phyloP scores from a whole-genome alignment of 2,888 invertebrate species.

The Apocheima hispidaria region DNA sequence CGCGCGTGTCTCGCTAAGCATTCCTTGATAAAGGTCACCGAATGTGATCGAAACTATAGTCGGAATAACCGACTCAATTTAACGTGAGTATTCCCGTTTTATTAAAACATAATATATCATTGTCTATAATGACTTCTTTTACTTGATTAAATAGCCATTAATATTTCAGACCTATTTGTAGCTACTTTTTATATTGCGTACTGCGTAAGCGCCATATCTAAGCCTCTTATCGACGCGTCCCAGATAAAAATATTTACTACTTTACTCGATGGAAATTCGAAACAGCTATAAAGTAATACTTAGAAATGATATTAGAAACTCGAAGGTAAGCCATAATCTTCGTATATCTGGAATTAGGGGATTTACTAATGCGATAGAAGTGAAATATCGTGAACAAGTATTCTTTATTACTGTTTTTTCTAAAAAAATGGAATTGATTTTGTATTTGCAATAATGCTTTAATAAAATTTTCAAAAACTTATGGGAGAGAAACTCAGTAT shows the following conservation, averaged over 20 bases:
- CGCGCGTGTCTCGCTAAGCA: too few species aligned
- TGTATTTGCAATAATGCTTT: neutral
- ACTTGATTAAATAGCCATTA: constrained; percentile 1
- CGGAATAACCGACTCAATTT: too few species aligned
- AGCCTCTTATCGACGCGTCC: constrained; percentile 41
- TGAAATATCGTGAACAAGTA: neutral
- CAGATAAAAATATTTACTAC: constrained; percentile 36
- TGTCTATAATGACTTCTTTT: neutral
- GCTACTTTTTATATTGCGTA: neutral
- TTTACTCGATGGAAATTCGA: constrained; percentile 9
- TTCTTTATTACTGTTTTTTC: neutral
- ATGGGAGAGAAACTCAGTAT: too few species aligned
- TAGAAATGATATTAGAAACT: constrained; percentile 18
- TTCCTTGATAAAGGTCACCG: too few species aligned
- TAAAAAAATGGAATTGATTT: neutral
- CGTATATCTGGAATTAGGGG: constrained; percentile 3
- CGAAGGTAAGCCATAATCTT: constrained; percentile 2
- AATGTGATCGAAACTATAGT: too few species aligned
- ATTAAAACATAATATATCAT: too few species aligned
- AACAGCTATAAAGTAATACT: constrained; percentile 12
- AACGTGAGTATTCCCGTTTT: too few species aligned
- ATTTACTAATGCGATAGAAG: constrained; percentile 2
- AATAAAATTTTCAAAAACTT: too few species aligned
- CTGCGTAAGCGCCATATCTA: constrained; percentile 43
- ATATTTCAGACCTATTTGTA: neutral